Evolutionary conservation across 2,797 vertebrate genomes (phyloP), one percentile per base, ranked within the genome.

Genomic region (Enoplosus armatus): DNA sequence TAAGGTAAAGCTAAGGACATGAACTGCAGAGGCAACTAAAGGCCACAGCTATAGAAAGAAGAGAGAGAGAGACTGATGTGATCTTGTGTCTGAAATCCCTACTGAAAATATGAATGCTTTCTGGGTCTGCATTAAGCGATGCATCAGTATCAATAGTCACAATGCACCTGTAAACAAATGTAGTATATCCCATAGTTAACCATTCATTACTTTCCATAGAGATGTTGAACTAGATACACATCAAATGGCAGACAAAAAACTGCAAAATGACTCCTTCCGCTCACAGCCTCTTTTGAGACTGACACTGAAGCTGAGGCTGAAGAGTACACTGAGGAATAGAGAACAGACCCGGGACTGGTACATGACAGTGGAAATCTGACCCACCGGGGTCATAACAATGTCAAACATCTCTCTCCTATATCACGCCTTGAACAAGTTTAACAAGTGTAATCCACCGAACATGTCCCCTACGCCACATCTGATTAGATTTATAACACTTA

Each of bases 381-480:
- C 67, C 45, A 45, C 24, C 0, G 5, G 72, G 20, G 53, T 77
- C 58, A 70, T 37, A 18, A 68, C 53, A 31, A 73, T 64, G 50
- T 70, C 43, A 67, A 43, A 74, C 73, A 54, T 55, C 37, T 79
- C 37, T 79, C 27, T 55, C 48, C 70, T 11, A 15, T 48, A 68
- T 61, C 33, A 20, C 48, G 31, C 33, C 6, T 63, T 72, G 54
- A 79, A 59, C 50, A 69, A 63, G 45, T 78, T 81, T 61, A 79
- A 72, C 54, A 73, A 59, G 48, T 75, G 31, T 78, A 87, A 87
- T 82, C 56, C 63, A 60, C 48, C 75, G 20, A 80, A 47, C 48
- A 22, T 29, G 54, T 72, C 70, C 68, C 48, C 71, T 59, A 7
- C 41, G 60, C 27, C 56, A 66, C 39, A 12, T 54, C 45, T 56